Base-by-base conservation (phyloP, 1,140 invertebrate species). In the Meloidogyne hapla region DNA sequence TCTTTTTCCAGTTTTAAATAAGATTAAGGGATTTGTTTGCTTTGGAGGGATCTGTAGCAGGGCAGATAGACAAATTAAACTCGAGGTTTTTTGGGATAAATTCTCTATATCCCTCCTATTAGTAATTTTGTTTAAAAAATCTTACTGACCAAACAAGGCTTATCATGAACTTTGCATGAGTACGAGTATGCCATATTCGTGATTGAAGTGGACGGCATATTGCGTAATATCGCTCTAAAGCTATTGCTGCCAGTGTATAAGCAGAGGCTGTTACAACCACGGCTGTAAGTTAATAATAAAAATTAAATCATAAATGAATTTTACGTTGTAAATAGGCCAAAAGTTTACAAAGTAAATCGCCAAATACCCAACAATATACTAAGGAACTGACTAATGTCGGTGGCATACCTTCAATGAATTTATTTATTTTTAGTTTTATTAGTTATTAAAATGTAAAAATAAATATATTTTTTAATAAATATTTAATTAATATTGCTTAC, bases 161-260 rank as follows among this genome's bases (percentile, higher is more conserved):
- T 68, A 83, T 83, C 18, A 83, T 68, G n/a, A 69, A 64, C 23
- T 81, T 72, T 10, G 83, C 82, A 73, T 83, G 82, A 13, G 80
- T 26, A 12, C 70, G 76, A n/a, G 94, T 95, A 88, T 95, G 94
- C 93, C 94, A 95, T 72, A 91, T 90, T 77, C 93, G 89, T 0
- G 93, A 94, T 75, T 92, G 91, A n/a, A 95, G 85, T 0, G 94
- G 94, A 71, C 92, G 91, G 83, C 94, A 95, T 80, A 95, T 95
- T 33, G 94, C 94, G 86, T 93, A 95, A 88, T 94, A 95, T 1
- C 94, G 88, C 87, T 95, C 94, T 78, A 94, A 88, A 0, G 93
- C 93, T 84, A 95, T 94, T 0, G 93, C 92, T 8, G 95, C 93
- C 48, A 95, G 84, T 0, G 94, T 95, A 48, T 84, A 83, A 3